Base-by-base conservation (phyloP, 2,888 invertebrate species). In the Tachystola acroxantha region DNA sequence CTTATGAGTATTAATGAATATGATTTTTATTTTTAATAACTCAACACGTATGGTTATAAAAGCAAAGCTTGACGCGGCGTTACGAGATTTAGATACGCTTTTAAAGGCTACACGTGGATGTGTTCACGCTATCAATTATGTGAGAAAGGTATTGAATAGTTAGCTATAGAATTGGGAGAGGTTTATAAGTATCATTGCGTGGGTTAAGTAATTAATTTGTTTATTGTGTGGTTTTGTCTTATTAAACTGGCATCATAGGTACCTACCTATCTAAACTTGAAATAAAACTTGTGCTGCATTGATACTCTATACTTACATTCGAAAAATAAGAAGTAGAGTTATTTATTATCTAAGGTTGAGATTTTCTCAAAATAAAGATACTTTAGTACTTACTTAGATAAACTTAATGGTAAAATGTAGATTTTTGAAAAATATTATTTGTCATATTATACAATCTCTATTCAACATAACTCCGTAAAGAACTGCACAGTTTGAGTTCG, bases 21-120 rank as follows among this genome's bases (percentile, higher is more conserved):
- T 69, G 68, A 65, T 70, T 70, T 67, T 75, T 72, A 65, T 70
- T 70, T 67, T 75, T 72, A 74, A 69, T 72, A 75, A 67, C 69
- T 64, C 64, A 57, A 67, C 71, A 66, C 64, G 63, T 64, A 65
- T 51, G 58, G 65, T 62, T 66, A 69, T 76, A 73, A 73, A 68
- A 67, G 68, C 56, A 59, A 61, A 57, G 53, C 56, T 56, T 51
- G 57, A 50, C 48, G 52, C 48, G 52, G 50, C 45, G 56, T 57
- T 57, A 49, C 56, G 50, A 50, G 49, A 54, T 53, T 51, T 56
- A 54, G 64, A 57, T 47, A 61, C 49, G 57, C 52, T 52, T 59
- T 50, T 50, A 51, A 50, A 39, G 32, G 27, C 10, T 25, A 45
- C 46, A 53, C 43, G 52, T 43, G 47, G 40, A 46, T 37, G 25